Evolutionary conservation across 2,113 vertebrate genomes (phyloP), one percentile per base, ranked within the genome.

Genomic region (Stigmatopora argus): DNA sequence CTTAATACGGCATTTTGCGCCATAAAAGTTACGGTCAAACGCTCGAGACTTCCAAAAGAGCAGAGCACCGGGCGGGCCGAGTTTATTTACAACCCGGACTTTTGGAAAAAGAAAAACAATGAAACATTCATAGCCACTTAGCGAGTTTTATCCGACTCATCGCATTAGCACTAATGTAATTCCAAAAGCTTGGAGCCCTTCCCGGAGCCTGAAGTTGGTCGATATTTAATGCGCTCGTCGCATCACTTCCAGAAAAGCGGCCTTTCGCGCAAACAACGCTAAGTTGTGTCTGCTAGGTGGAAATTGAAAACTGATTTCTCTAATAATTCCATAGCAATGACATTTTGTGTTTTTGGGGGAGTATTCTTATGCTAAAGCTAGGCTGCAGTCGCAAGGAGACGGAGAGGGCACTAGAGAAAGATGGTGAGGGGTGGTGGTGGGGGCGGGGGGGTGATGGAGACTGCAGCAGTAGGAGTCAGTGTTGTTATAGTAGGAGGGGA

Each of bases 321-420:
- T 1, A 56, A 31, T 31, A 17, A 56, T 56, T 31, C 14, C 26
- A 56, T 7, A 8, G 34, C 48, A 18, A 67, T 63, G 68, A 67
- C 57, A 67, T 23, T 3, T 55, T 13, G 3, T 34, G 69, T n/a
- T 34, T 63, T 62, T 72, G 64, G 21, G 21, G 47, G 15, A 26
- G 10, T 15, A 60, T 62, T 80, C 84, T 78, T 84, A 76, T 81
- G 81, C 81, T 81, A 84, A 82, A 79, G 81, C 78, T 62, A 76
- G 77, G 61, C 85, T 26, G 81, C 86, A 89, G 83, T 84, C 78
- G 76, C 88, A 89, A 85, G 86, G 85, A 85, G 86, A 89, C 74
- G 62, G 80, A 77, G 80, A 87, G 86, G 83, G 74, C 83, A 82
- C 70, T 15, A 19, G 68, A 65, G 69, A 53, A 60, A 48, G 63